Base-by-base conservation (phyloP, 1,140 invertebrate genomes). In the Sarcophaga bullata region DNA sequence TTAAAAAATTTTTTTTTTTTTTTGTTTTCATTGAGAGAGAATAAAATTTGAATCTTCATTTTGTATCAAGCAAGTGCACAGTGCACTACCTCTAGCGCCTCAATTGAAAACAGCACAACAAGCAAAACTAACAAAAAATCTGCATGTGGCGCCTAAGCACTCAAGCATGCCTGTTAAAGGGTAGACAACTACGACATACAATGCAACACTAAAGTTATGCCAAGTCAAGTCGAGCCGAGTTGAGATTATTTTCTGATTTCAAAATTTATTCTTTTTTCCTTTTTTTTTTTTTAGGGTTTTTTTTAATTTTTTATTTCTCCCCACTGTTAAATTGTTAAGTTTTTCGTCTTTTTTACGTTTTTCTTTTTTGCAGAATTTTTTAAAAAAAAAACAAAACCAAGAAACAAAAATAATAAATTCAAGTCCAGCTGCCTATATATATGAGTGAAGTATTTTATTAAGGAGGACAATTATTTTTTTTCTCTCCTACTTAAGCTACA, bases 121-220 rank as follows among this genome's bases (percentile, higher is more conserved):
- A 37, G 25, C 1, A 37, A 37, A 37, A 37, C 25, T 2, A 68
- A 68, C 62, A 78, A 9, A 52, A 49, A 78, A 78, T 78, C 75
- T 78, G 75, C 75, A 78, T 78, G 75, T 78, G 75, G 75, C 75
- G 75, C 75, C 75, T 78, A 78, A 78, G 48, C 75, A 78, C 75
- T 78, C 75, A 78, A 78, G 48, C 75, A 78, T 78, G 19, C 49
- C 17, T 78, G 75, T 37, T 37, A 37, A 37, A 37, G 25, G 25
- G 25, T 37, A 37, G 25, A 37, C 25, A 4, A n/a, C n/a, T n/a
- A 37, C 25, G 25, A 37, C 25, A 37, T 37, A 37, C 25, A 37
- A 37, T 37, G 25, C 25, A 37, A 37, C 25, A 37, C 25, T 37
- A 37, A 37, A 37, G 25, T 37, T 37, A 4, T 37, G 25, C 25